Conservation (phyloP, 2,888 invertebrate genomes). For the Acleris sparsana region DNA sequence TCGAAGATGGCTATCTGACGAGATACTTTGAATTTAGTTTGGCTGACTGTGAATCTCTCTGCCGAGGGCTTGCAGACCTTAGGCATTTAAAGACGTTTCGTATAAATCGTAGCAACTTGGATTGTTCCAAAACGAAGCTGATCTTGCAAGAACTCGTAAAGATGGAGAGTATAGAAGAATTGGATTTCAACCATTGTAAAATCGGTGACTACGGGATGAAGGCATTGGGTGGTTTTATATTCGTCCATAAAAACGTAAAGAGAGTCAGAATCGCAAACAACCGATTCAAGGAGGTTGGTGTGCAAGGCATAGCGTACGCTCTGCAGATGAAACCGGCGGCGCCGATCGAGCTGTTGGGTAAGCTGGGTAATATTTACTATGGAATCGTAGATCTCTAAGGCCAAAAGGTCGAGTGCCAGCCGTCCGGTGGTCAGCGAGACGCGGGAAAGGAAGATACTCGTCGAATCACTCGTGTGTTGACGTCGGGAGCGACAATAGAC, state of each 20-base stretch:
- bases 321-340: conserved; percentile 76
- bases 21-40: conserved; percentile 85
- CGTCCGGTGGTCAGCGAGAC: too few relatives aligned
- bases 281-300: conserved; percentile 79
- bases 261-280: conserved; percentile 82
- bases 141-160: conserved; percentile 81
- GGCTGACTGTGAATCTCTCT: conserved; percentile 83
- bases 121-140: conserved; percentile 83
- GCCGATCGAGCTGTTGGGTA: conserved; percentile 75
- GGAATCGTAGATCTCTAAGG: too few relatives aligned
- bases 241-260: conserved; percentile 72
- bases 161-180: conserved; percentile 78
- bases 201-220: conserved; percentile 85
- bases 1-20: conserved; percentile 80
- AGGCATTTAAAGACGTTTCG: conserved; percentile 76
- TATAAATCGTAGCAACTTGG: conserved; percentile 84
- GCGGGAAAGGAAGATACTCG: too few relatives aligned
- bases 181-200: conserved; percentile 87
- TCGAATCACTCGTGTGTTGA: too few relatives aligned
- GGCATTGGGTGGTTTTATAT: conserved; percentile 84
- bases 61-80: conserved; percentile 76
- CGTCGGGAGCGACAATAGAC: too few relatives aligned
- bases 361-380: not conserved
- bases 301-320: conserved; percentile 81
- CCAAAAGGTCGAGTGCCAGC: too few relatives aligned